These are phyloP conservation scores for Sphinx pinastri DNA, from an alignment of 2,888 invertebrate genomes.

Conservation along the genomic window DNA sequence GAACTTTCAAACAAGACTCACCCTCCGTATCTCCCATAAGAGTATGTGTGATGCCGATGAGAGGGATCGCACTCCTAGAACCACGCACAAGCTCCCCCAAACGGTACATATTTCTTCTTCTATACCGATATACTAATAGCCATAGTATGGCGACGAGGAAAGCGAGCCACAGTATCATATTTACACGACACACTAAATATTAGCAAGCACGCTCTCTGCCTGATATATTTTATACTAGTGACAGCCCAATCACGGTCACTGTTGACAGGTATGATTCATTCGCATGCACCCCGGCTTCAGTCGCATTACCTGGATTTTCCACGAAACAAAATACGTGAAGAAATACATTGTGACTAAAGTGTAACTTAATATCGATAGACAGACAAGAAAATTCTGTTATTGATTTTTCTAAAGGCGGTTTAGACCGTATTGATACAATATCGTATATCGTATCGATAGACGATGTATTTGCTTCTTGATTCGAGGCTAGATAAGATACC, in stretches of 20 bases:
- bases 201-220: neutral
- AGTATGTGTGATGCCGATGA: slow-evolving; percentile 59
- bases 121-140: slow-evolving; percentile 52
- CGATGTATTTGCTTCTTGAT: too few species aligned
- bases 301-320: neutral
- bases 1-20: slow-evolving; percentile 40
- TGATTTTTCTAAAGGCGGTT: too few species aligned
- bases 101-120: slow-evolving; percentile 60
- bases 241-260: neutral
- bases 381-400: too few species aligned
- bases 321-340: slow-evolving; percentile 10
- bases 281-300: neutral
- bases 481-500: too few species aligned
- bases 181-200: slow-evolving; percentile 27
- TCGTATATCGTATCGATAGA: too few species aligned
- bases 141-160: slow-evolving; percentile 49
- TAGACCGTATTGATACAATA: too few species aligned
- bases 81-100: slow-evolving; percentile 53
- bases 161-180: slow-evolving; percentile 58
- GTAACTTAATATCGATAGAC: too few species aligned
- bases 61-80: slow-evolving; percentile 48
- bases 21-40: slow-evolving; percentile 62
- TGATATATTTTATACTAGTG: neutral
- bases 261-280: neutral
- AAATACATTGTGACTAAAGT: too few species aligned